phyloP scores from a whole-genome alignment of 1,140 invertebrate genomes.

The Drosophila sucinea region DNA sequence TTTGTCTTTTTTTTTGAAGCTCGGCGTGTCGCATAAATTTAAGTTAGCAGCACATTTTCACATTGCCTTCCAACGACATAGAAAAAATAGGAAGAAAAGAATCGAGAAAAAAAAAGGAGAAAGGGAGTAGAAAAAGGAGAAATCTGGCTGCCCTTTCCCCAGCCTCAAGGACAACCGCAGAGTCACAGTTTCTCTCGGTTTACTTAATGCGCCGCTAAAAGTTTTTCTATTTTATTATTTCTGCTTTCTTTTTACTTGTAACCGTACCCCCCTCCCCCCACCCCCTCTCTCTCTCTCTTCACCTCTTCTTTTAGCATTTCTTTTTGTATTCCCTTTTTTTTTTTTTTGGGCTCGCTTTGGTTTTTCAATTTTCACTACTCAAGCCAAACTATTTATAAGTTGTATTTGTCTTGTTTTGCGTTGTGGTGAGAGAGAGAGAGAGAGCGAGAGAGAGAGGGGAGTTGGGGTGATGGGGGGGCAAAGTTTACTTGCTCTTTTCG shows the following conservation, averaged over 20 bases:
- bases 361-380: slow-evolving; percentile 71
- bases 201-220: slow-evolving; percentile 79
- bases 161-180: slow-evolving; percentile 74
- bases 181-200: slow-evolving; percentile 76
- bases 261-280: not conserved
- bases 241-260: slow-evolving; percentile 42
- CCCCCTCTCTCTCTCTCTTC: not conserved
- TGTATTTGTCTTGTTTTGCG: slow-evolving; percentile 66
- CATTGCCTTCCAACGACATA: slow-evolving; percentile 37
- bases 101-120: not conserved
- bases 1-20: slow-evolving; percentile 24
- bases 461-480: not conserved
- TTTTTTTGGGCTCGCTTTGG: slow-evolving; percentile 37
- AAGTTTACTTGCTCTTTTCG: not conserved
- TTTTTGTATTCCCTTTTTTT: slow-evolving; percentile 15
- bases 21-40: slow-evolving; percentile 76
- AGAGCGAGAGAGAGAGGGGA: not conserved
- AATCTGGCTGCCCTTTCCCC: not conserved
- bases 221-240: slow-evolving; percentile 81
- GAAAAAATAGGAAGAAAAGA: not conserved
- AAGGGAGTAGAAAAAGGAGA: not conserved
- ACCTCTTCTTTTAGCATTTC: not conserved
- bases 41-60: slow-evolving; percentile 77
- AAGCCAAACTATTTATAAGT: slow-evolving; percentile 74
- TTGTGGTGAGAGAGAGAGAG: slow-evolving; percentile 30